Conservation (phyloP, 1,140 invertebrate species). For the Meloidogyne floridensis region DNA sequence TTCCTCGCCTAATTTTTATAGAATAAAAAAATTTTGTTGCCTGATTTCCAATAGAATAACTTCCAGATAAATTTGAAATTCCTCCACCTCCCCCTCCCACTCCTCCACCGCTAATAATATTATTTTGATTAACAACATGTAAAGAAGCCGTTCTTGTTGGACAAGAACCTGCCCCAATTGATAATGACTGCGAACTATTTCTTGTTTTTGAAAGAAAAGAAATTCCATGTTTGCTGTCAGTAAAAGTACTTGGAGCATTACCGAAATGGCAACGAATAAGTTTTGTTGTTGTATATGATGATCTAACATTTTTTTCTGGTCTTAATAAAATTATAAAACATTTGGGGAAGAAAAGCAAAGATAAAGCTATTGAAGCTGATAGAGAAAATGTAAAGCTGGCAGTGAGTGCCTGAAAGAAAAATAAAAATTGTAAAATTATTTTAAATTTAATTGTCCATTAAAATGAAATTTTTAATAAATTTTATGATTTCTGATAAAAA, state of each 20-base stretch:
- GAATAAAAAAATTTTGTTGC: background rate
- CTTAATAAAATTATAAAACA: conserved; percentile 78
- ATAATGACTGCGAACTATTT: conserved; percentile 65
- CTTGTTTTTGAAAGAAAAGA: conserved; percentile 53
- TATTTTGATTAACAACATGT: conserved; percentile 48
- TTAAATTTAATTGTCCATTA: too few species aligned
- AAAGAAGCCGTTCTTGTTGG: conserved; percentile 57
- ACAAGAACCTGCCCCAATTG: conserved; percentile 71
- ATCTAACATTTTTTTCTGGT: conserved; percentile 79
- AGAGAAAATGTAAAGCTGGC: conserved; percentile 68
- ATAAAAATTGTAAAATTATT: background rate
- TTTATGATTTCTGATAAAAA: too few species aligned
- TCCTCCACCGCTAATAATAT: background rate
- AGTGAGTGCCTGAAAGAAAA: conserved; percentile 69
- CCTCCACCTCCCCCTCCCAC: background rate
- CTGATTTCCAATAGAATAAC: conserved; percentile 4
- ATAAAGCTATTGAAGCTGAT: conserved; percentile 77
- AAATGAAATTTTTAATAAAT: too few species aligned
- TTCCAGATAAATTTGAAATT: conserved; percentile 6
- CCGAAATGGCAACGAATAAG: conserved; percentile 79
- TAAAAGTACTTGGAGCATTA: conserved; percentile 58
- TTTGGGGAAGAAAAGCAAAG: conserved; percentile 79
- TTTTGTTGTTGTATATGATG: conserved; percentile 78
- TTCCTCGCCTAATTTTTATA: too few species aligned
- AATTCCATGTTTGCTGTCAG: conserved; percentile 62